A percentile compares a stretch with the other conserved stretches of the same genome.
These are phyloP conservation scores for Echiichthys vipera DNA, from an alignment of 2,797 vertebrate genomes.

Conservation along the genomic window DNA sequence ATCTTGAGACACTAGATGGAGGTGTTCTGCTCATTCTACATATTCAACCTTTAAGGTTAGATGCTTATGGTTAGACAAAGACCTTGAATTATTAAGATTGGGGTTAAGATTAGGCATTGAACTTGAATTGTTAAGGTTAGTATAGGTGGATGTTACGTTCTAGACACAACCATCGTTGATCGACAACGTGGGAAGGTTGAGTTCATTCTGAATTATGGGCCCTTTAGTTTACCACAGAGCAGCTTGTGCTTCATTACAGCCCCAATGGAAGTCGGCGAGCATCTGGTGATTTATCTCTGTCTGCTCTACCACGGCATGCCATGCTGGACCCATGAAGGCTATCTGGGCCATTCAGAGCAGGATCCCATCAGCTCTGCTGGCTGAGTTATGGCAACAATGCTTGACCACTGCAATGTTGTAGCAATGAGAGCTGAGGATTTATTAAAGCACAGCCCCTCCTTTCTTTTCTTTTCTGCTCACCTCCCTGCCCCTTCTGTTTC, in stretches of 20 bases:
- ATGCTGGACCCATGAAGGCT: constrained; percentile 75
- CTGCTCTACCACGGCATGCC: constrained; percentile 44
- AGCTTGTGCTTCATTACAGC: constrained; percentile 47
- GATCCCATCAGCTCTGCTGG: constrained; percentile 76
- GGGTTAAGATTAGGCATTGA: too few species aligned
- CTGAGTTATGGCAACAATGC: constrained; percentile 78
- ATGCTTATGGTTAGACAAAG: too few species aligned
- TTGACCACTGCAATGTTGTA: constrained; percentile 73
- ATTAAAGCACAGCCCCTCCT: constrained; percentile 62
- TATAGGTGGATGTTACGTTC: too few species aligned
- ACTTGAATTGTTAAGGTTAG: too few species aligned
- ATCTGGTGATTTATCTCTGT: constrained; percentile 71
- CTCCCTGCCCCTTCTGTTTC: constrained; percentile 43
- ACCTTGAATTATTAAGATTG: too few species aligned
- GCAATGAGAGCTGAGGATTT: constrained; percentile 77
- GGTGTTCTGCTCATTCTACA: too few species aligned
- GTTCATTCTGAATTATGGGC: constrained; percentile 33
- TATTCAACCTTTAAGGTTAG: too few species aligned
- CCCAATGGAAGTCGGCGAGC: constrained; percentile 38
- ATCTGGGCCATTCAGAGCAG: constrained; percentile 75
- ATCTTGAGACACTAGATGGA: too few species aligned
- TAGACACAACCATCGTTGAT: neutral
- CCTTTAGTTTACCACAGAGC: constrained; percentile 22
- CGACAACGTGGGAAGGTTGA: neutral
- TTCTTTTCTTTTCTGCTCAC: constrained; percentile 61